A percentile compares a stretch with the other conserved stretches of the same genome.
Conservation (phyloP, 1,140 invertebrate species). For the Leptinotarsa texana region DNA sequence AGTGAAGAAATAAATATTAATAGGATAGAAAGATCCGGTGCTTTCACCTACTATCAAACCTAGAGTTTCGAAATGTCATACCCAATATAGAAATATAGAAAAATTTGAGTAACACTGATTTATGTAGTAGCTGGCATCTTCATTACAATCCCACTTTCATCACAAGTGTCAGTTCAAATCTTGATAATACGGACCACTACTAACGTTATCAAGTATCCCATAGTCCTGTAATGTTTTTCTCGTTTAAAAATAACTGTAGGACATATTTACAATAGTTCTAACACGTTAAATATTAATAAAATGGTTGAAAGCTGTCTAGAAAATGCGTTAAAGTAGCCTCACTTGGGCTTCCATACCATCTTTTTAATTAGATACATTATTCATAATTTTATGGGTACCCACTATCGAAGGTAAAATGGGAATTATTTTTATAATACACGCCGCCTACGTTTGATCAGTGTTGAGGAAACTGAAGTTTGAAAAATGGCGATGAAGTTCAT, state of each 20-base stretch:
- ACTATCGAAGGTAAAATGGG: constrained; percentile 13
- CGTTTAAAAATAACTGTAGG: neutral
- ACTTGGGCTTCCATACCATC: constrained; percentile 1
- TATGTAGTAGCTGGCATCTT: too few relatives aligned
- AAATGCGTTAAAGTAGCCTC: constrained; percentile 15
- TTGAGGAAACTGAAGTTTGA: neutral
- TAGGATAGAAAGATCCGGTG: too few relatives aligned
- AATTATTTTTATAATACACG: neutral
- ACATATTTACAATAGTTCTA: constrained; percentile 15
- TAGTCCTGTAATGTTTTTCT: neutral
- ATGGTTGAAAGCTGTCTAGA: constrained; percentile 10
- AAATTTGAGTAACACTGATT: too few relatives aligned
- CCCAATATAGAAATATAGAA: too few relatives aligned
- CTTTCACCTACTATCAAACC: too few relatives aligned
- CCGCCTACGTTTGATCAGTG: neutral
- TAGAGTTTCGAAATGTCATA: too few relatives aligned
- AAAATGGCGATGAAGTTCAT: neutral
- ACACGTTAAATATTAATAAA: constrained; percentile 19
- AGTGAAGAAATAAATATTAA: too few relatives aligned
- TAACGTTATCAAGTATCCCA: neutral
- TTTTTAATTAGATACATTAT: constrained; percentile 21
- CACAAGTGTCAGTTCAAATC: too few relatives aligned
- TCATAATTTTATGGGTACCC: constrained; percentile 14
- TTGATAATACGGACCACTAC: neutral
- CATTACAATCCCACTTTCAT: too few relatives aligned